phyloP scores from a whole-genome alignment of 2,113 vertebrate species.

The Nyctibius bracteatus region DNA sequence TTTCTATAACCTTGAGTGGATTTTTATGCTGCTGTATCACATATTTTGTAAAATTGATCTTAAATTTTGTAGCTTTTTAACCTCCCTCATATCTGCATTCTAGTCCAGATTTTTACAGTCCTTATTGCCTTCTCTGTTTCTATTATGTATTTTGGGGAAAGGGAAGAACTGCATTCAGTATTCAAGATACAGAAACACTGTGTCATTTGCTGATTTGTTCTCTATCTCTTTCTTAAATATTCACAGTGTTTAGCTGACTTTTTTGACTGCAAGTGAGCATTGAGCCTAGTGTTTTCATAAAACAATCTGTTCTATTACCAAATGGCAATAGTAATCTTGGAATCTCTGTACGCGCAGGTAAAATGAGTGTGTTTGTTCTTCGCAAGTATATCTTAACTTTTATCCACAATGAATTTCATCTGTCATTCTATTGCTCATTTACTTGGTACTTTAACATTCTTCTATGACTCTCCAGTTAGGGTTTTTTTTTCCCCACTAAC shows the following conservation, averaged over 20 bases:
- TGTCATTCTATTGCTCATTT: background rate
- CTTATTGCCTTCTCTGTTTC: background rate
- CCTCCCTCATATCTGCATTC: accelerated
- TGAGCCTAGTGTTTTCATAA: background rate
- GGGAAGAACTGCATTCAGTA: background rate
- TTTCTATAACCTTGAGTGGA: background rate
- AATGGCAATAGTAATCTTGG: background rate
- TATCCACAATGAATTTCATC: background rate
- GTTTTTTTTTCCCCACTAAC: background rate
- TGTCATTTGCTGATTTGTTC: background rate
- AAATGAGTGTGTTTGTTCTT: background rate
- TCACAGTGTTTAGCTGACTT: background rate
- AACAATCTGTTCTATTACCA: background rate
- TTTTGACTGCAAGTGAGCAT: background rate
- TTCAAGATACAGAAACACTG: background rate
- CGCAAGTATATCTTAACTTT: background rate
- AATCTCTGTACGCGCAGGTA: background rate
- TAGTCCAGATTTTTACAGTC: background rate
- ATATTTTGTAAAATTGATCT: background rate
- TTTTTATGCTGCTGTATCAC: background rate
- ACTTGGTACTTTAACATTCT: background rate
- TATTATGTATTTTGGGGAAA: background rate
- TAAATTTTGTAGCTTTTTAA: background rate
- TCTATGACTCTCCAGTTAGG: background rate
- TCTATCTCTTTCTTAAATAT: background rate